Conservation (phyloP, 2,797 vertebrate species). For the Euthynnus affinis region DNA sequence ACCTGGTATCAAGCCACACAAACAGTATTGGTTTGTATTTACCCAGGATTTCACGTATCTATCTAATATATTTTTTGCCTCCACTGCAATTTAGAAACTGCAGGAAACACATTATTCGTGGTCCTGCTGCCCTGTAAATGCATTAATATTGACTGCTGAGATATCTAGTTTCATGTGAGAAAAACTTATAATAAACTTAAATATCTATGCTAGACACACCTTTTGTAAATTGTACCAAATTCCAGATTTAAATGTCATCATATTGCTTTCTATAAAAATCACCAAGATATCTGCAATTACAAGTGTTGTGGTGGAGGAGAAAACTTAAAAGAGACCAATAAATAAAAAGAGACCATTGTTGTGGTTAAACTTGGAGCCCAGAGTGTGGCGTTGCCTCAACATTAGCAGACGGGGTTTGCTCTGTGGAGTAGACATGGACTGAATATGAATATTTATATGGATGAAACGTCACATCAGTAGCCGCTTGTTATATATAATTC, state of each 20-base stretch:
- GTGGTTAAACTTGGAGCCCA: too few species aligned
- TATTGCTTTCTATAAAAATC: not conserved
- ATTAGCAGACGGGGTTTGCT: too few species aligned
- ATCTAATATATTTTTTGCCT: not conserved
- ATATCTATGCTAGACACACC: not conserved
- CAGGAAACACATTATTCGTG: not conserved
- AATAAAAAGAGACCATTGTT: too few species aligned
- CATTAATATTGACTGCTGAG: constrained; percentile 10
- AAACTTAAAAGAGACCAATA: too few species aligned
- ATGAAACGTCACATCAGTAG: not conserved
- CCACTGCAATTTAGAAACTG: not conserved
- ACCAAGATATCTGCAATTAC: not conserved
- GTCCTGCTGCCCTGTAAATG: not conserved
- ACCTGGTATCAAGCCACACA: not conserved
- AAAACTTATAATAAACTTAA: not conserved
- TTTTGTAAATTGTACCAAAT: not conserved
- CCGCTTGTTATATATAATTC: not conserved
- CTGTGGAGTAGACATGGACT: too few species aligned
- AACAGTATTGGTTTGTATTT: not conserved
- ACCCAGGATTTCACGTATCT: not conserved
- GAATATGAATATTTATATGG: not conserved
- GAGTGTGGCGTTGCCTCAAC: too few species aligned
- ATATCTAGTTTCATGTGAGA: not conserved
- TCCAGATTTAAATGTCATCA: not conserved
- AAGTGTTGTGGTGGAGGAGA: not conserved